phyloP scores from a whole-genome alignment of 2,888 invertebrate genomes.

The Barypeithes pellucidus region DNA sequence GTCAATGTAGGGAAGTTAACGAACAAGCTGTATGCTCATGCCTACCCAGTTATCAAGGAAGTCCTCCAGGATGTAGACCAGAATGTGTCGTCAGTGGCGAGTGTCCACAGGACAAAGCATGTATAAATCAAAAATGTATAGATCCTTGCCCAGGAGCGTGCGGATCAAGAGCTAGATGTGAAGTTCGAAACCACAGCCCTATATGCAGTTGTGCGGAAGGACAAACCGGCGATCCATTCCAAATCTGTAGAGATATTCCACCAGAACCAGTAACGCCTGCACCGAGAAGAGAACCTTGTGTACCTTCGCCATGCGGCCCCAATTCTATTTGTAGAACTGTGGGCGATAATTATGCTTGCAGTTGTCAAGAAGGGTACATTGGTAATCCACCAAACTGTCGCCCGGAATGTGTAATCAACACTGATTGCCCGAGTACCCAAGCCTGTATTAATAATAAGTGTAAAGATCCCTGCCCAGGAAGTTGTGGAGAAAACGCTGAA shows the following conservation, averaged over 20 bases:
- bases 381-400: constrained; percentile 88
- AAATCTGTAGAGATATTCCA: constrained; percentile 78
- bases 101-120: constrained; percentile 72
- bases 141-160: constrained; percentile 75
- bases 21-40: constrained; percentile 73
- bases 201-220: constrained; percentile 74
- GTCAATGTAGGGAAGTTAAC: constrained; percentile 72
- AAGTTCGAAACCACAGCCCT: constrained; percentile 74
- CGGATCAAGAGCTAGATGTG: constrained; percentile 73
- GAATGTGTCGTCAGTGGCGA: constrained; percentile 73
- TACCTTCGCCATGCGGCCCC: constrained; percentile 87
- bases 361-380: constrained; percentile 83
- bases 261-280: constrained; percentile 66
- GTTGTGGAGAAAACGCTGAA: constrained; percentile 86
- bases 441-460: constrained; percentile 89
- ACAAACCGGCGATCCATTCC: constrained; percentile 86
- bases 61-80: constrained; percentile 74
- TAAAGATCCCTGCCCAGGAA: constrained; percentile 86
- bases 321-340: constrained; percentile 82
- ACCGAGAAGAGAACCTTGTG: constrained; percentile 76
- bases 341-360: constrained; percentile 81
- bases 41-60: constrained; percentile 72
- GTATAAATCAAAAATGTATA: constrained; percentile 73
- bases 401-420: constrained; percentile 87
- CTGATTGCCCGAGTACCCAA: constrained; percentile 84